Conservation (phyloP, 2,797 vertebrate genomes). For the Pangasius mekongensis region DNA sequence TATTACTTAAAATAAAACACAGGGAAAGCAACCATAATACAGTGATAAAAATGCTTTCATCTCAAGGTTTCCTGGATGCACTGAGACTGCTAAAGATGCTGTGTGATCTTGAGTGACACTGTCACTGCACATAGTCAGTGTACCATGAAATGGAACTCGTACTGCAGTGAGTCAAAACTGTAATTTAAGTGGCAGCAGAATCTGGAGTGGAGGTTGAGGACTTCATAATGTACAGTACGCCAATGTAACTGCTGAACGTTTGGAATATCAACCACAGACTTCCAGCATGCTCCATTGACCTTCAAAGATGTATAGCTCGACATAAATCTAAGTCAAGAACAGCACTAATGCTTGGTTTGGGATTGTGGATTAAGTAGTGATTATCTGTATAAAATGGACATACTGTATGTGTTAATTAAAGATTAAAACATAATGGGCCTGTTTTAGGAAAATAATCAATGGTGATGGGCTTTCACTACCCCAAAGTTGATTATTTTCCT, state of each 20-base stretch:
- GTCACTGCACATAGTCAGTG: conserved; percentile 25
- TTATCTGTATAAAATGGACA: neutral
- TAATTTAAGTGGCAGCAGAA: conserved; percentile 35
- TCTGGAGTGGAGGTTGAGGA: conserved; percentile 8
- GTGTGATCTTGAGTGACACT: conserved; percentile 25
- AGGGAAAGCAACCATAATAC: neutral
- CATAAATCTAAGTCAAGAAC: neutral
- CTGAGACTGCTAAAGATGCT: conserved; percentile 20
- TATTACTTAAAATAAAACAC: neutral
- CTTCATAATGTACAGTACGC: conserved; percentile 35
- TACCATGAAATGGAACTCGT: conserved; percentile 49
- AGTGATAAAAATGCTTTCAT: conserved; percentile 14
- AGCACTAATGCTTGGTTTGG: conserved; percentile 17
- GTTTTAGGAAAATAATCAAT: neutral
- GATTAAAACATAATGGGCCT: neutral
- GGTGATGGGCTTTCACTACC: neutral
- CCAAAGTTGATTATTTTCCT: neutral
- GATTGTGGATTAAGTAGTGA: neutral
- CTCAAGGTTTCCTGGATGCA: conserved; percentile 9
- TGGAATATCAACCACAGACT: conserved; percentile 29
- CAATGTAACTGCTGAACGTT: conserved; percentile 22
- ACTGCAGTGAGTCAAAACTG: conserved; percentile 26
- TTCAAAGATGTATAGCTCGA: conserved; percentile 10
- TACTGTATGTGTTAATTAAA: neutral
- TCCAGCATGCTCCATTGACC: conserved; percentile 17